phyloP scores from a whole-genome alignment of 2,888 invertebrate species.

The Tiliacea citrago region DNA sequence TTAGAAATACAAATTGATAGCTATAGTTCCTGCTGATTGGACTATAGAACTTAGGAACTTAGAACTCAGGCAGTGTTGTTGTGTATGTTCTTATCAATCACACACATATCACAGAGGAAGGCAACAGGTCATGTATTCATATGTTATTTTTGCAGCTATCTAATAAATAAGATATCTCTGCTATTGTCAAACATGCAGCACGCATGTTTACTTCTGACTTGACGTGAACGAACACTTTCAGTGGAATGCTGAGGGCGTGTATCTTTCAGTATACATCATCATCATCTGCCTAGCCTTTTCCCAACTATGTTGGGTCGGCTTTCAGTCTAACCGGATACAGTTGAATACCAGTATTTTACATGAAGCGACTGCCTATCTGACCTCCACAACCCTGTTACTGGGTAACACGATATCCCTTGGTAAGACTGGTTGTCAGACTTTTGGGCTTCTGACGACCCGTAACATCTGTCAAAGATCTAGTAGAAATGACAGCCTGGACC shows the following conservation, averaged over 20 bases:
- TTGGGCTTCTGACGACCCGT: no score
- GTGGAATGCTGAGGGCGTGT: neutral
- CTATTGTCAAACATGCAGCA: constrained; percentile 34
- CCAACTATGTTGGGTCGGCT: no score
- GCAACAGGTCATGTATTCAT: constrained; percentile 30
- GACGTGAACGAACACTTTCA: constrained; percentile 19
- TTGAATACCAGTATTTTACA: no score
- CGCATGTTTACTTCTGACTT: constrained; percentile 11
- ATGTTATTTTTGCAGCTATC: constrained; percentile 29
- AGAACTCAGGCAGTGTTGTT: constrained; percentile 17
- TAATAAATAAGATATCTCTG: neutral
- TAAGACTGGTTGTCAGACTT: no score
- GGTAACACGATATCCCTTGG: no score
- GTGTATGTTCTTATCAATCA: constrained; percentile 35
- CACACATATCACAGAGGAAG: constrained; percentile 18
- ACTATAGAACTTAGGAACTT: neutral
- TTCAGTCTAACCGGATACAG: no score
- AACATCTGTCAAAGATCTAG: no score
- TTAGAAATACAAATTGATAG: neutral
- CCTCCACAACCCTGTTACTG: no score
- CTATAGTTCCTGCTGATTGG: neutral
- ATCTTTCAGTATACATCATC: neutral
- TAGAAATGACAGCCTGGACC: no score
- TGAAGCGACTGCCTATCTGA: no score
- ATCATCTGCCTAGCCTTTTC: no score